A percentile compares a stretch with the other conserved stretches of the same genome.
These are phyloP conservation scores for Amphibalanus amphitrite DNA, from an alignment of 1,140 invertebrate genomes.

Conservation along the genomic window DNA sequence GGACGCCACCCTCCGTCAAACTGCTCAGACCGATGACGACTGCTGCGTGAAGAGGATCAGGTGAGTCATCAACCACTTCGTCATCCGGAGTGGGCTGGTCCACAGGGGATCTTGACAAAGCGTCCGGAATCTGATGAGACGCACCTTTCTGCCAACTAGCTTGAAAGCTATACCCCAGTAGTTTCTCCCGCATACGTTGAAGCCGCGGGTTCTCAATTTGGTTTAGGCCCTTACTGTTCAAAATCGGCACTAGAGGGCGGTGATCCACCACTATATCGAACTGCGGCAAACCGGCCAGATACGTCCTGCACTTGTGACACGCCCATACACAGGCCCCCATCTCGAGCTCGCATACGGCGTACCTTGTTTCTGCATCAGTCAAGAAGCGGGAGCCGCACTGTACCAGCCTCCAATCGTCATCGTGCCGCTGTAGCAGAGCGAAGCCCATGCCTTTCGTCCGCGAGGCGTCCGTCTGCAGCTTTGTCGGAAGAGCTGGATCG, in stretches of 20 bases:
- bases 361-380: slow-evolving; percentile 13
- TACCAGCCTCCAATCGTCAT: slow-evolving; percentile 13
- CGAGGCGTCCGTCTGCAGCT: slow-evolving; percentile 15
- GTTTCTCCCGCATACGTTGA: slow-evolving; percentile 6
- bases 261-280: slow-evolving; percentile 15
- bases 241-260: slow-evolving; percentile 12
- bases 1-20: background rate
- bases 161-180: background rate
- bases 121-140: slow-evolving; percentile 9
- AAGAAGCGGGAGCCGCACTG: slow-evolving; percentile 15
- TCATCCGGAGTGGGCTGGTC: slow-evolving; percentile 6
- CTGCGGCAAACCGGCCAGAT: slow-evolving; percentile 15
- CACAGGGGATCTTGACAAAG: slow-evolving; percentile 8
- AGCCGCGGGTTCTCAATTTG: slow-evolving; percentile 8
- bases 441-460: slow-evolving; percentile 14
- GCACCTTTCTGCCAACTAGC: slow-evolving; percentile 4
- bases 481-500: slow-evolving; percentile 8
- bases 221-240: slow-evolving; percentile 12
- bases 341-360: slow-evolving; percentile 15
- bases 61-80: background rate
- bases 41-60: background rate
- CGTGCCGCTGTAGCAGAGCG: slow-evolving; percentile 13
- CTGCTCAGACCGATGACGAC: background rate
- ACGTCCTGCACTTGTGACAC: slow-evolving; percentile 16
- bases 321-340: slow-evolving; percentile 16